Base-by-base conservation (phyloP, 1,140 invertebrate species). In the Trichomalopsis sarcophagae region DNA sequence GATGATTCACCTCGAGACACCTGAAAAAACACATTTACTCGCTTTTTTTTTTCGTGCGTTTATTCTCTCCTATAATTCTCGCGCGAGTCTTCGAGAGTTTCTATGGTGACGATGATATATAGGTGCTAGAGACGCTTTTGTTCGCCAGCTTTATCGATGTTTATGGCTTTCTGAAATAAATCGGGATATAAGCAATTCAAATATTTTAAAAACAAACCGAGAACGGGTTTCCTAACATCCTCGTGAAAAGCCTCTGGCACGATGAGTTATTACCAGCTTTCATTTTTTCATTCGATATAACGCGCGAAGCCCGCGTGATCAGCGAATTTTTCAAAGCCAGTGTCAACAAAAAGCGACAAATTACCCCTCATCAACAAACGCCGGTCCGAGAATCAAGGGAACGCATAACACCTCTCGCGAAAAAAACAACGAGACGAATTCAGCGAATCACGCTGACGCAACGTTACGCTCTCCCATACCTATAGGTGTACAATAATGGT, bases 1-100 rank as follows among this genome's bases (percentile, higher is more conserved):
- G 75, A 66, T 79, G 77, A 79, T 79, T 79, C 77, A 79, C 30
- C 69, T 62, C 30, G 17, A 14, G 11, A 27, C 77, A 79, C 77
- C 77, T 79, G 77, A 79, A 79, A 40, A 79, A 79, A 79, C 4
- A 62, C 13, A 6, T 5, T 21, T 55, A 2, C 2, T 17, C 50
- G 6, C 21, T n/a, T 10, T 50, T 14, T 62, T 62, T 62, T 62
- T n/a, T n/a, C 21, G 5, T 10, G 17, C 21, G 21, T 62, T 62
- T 50, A 50, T 50, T 14, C 47, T 9, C 40, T 10, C 1, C 6
- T 44, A 40, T 40, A 44, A 44, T 44, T 44, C 40, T 44, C 40
- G 10, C 40, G 6, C 9, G 40, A 44, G 7, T 44, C 10, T 44
- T 44, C 40, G 7, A 44, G 40, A 44, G 40, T 44, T 44, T 44